Evolutionary conservation across 1,140 invertebrate genomes (phyloP).

Genomic region (Ganaspis sp.): DNA sequence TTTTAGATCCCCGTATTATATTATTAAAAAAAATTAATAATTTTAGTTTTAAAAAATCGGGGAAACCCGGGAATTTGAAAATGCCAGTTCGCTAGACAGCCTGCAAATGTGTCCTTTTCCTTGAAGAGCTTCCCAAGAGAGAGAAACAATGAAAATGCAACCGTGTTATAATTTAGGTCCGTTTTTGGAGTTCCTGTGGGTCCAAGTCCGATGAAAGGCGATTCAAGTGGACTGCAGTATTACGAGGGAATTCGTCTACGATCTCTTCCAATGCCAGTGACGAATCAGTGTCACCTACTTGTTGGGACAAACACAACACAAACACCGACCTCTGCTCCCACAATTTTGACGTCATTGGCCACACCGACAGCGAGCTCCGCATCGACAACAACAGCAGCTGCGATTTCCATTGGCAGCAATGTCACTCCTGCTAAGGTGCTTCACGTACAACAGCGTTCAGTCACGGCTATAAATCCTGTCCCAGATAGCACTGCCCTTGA

Average conservation of each 20-base stretch:
- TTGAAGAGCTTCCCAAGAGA: too few species aligned
- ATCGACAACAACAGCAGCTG: constrained; percentile 32
- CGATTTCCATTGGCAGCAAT: constrained; percentile 51
- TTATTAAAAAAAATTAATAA: too few species aligned
- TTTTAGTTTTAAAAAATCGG: too few species aligned
- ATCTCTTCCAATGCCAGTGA: constrained; percentile 67
- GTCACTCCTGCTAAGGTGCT: constrained; percentile 74
- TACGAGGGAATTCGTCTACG: constrained; percentile 87
- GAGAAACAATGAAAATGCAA: too few species aligned
- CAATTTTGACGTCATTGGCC: constrained; percentile 42
- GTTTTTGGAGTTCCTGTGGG: constrained; percentile 88
- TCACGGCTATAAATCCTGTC: constrained; percentile 68
- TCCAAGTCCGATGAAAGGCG: constrained; percentile 83
- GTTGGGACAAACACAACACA: constrained; percentile 37
- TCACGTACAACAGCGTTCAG: constrained; percentile 73
- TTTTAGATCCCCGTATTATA: too few species aligned
- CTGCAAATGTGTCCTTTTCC: too few species aligned
- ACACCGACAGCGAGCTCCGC: constrained; percentile 25
- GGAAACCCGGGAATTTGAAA: too few species aligned
- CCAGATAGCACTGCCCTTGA: constrained; percentile 67
- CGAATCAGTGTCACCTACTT: constrained; percentile 48
- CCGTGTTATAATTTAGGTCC: constrained; percentile 77
- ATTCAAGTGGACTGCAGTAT: constrained; percentile 79
- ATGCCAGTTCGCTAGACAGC: too few species aligned
- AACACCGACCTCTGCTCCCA: too few species aligned